These are phyloP conservation scores for Saccostrea cuccullata DNA, from an alignment of 1,140 invertebrate genomes.

Conservation along the genomic window DNA sequence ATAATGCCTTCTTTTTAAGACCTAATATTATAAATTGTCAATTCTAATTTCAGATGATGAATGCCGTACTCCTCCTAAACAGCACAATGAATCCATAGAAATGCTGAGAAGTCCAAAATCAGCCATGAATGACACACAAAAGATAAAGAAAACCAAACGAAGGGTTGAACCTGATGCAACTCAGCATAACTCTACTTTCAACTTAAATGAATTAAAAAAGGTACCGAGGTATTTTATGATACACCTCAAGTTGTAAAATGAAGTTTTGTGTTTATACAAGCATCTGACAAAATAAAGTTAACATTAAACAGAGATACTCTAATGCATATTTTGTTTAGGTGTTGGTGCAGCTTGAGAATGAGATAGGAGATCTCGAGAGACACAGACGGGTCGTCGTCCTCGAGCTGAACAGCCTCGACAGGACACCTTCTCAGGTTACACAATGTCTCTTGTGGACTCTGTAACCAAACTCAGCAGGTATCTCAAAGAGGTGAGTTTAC, in stretches of 20 bases:
- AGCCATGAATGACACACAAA: conserved; percentile 75
- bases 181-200: conserved; percentile 58
- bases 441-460: conserved; percentile 71
- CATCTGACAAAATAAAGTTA: too few species aligned
- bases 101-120: conserved; percentile 64
- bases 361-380: conserved; percentile 73
- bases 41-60: conserved; percentile 45
- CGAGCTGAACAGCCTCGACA: conserved; percentile 64
- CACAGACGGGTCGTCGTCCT: conserved; percentile 65
- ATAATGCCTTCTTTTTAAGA: neutral
- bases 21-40: neutral
- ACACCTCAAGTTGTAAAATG: too few species aligned
- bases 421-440: conserved; percentile 74
- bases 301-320: too few species aligned
- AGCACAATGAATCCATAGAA: conserved; percentile 56
- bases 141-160: conserved; percentile 69
- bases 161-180: conserved; percentile 56
- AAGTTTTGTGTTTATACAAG: too few species aligned
- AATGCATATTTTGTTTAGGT: conserved; percentile 61
- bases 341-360: conserved; percentile 69
- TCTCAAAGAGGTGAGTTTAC: conserved; percentile 69
- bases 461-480: conserved; percentile 72
- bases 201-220: conserved; percentile 69
- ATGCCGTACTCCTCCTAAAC: conserved; percentile 61
- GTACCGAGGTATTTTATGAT: conserved; percentile 42